phyloP scores from a whole-genome alignment of 2,113 vertebrate species.

The Festucalex cinctus region DNA sequence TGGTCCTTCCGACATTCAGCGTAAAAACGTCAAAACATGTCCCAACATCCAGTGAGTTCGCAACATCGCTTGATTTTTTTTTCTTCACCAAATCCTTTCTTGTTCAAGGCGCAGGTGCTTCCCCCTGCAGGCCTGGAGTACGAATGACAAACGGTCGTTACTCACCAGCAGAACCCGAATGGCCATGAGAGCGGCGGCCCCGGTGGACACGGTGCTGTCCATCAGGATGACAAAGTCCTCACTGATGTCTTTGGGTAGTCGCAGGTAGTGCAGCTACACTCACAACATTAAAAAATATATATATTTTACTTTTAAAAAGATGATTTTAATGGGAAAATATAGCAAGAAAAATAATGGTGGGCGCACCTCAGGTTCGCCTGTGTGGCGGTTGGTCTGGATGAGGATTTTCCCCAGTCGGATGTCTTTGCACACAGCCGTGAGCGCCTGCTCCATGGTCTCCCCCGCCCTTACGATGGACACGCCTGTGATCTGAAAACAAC shows the following conservation, averaged over 20 bases:
- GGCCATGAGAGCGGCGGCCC: constrained; percentile 86
- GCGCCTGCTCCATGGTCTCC: constrained; percentile 90
- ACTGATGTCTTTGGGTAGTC: constrained; percentile 86
- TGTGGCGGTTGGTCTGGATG: constrained; percentile 90
- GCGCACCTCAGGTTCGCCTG: constrained; percentile 77
- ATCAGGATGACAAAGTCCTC: constrained; percentile 91
- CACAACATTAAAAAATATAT: neutral
- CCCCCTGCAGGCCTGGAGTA: neutral
- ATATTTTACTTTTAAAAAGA: neutral
- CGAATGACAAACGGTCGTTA: neutral
- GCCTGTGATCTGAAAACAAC: constrained; percentile 77
- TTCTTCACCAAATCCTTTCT: neutral
- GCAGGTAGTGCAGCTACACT: constrained; percentile 83
- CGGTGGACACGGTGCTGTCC: constrained; percentile 91
- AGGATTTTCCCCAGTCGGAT: constrained; percentile 90
- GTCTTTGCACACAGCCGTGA: constrained; percentile 87
- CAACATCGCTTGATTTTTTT: neutral
- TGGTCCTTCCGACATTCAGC: constrained; percentile 75
- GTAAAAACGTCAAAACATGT: neutral
- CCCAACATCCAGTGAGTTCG: no score
- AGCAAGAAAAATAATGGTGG: neutral
- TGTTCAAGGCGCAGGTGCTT: neutral
- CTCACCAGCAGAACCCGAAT: constrained; percentile 83
- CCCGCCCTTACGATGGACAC: constrained; percentile 87
- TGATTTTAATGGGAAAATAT: neutral